Evolutionary conservation across 2,888 invertebrate genomes (phyloP), one percentile per base, ranked within the genome.

Genomic region (Drosophila mulleri): DNA sequence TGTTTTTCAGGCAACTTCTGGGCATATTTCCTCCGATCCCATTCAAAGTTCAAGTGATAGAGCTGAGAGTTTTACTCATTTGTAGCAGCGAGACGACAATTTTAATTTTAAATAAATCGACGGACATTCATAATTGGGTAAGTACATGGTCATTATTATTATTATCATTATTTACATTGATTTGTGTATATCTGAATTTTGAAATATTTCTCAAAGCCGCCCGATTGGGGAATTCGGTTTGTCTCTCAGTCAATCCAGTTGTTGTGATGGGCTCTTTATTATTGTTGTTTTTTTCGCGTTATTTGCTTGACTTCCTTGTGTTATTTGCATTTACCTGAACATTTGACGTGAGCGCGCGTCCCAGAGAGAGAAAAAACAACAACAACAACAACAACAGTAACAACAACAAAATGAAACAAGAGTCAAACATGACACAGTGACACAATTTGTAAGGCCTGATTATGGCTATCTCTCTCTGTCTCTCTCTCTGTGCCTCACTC

Each of bases 381-480:
- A 41, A 20, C 1, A 23, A 23, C 20, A 26, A 26, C 26, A 26
- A 23, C 14, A 39, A 37, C 37, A 37, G 5, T 5, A 26, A 23
- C 14, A 16, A 37, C 14, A 37, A 39, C 12, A 26, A 32, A 7
- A 12, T 12, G 18, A 18, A 18, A 20, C 50, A 57, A 68, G 41
- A 80, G 32, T 14, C 62, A 81, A 83, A 76, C 70, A 74, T 74
- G 88, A 62, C 83, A 75, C 76, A 70, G 45, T 87, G 76, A 76
- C 88, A 68, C 80, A 61, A 62, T 85, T 85, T 62, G 54, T 59
- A 3, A 18, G 56, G 56, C 47, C 47, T 16, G 26, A 29, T 14
- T 26, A 9, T 26, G 29, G 23, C n/a, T 16, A n/a, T 26, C 48
- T 48, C 44, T 37, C 20, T 26, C 48, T 48, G 39, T 37, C 20